Evolutionary conservation across 2,113 vertebrate species (phyloP).

Genomic region (Platysternon megacephalum): DNA sequence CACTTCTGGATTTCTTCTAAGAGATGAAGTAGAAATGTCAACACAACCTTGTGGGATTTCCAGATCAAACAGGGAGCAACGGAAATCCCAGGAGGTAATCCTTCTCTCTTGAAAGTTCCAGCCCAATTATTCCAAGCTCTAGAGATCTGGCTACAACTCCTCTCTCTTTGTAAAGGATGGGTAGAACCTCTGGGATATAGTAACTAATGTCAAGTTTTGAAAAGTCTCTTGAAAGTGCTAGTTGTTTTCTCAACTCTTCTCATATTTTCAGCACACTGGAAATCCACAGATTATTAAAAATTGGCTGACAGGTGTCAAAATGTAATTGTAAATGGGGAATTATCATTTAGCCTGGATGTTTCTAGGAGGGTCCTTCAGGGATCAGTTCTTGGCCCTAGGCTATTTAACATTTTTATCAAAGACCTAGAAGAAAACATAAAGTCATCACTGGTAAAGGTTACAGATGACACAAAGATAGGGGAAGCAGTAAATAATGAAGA

Average conservation of each 20-base stretch:
- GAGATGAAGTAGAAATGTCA: background rate
- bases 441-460: slow-evolving; percentile 29
- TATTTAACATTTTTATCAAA: slow-evolving; percentile 57
- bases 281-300: background rate
- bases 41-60: background rate
- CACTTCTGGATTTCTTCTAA: background rate
- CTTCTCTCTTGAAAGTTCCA: background rate
- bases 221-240: background rate
- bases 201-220: background rate
- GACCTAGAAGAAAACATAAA: slow-evolving; percentile 27
- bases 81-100: too few relatives aligned
- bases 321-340: slow-evolving; percentile 22
- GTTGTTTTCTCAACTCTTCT: background rate
- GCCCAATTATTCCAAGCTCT: background rate
- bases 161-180: background rate
- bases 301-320: background rate
- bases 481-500: slow-evolving; percentile 29
- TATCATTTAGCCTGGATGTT: slow-evolving; percentile 26
- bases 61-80: background rate
- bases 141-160: background rate
- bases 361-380: background rate
- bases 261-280: background rate
- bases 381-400: slow-evolving; percentile 1
- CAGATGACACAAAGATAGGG: background rate
- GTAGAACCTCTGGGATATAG: background rate